Evolutionary conservation across 2,888 invertebrate species (phyloP), one percentile per base, ranked within the genome.

Genomic region (Dolomedes plantarius): DNA sequence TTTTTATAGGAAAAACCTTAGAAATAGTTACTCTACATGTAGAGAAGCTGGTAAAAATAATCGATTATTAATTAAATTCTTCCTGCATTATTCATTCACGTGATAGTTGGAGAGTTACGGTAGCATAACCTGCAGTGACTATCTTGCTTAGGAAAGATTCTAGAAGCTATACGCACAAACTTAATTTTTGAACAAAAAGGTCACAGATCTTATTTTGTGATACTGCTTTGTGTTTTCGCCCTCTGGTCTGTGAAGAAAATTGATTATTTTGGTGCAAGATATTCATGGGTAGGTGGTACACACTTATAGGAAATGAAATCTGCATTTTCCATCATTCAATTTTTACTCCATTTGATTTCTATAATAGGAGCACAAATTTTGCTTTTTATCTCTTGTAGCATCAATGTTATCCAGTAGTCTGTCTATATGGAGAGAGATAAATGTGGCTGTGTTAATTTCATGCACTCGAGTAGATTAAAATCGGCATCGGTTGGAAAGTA

Each of bases 111-210:
- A 36, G 36, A 11, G 6, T 46, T n/a, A 46, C 16, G 2, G 46
- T 46, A 46, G 46, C 16, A 16, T 46, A 46, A 46, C 5, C 11
- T 23, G 19, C 5, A 56, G 1, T 19, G 56, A 23, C 23, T 56
- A 23, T 5, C n/a, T 56, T 56, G 56, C 56, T 56, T 56, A 56
- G 1, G 19, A 16, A 56, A 56, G 23, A 23, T 56, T 16, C n/a
- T 56, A 56, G 56, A 56, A 23, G 19, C 36, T 56, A 56, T 56
- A 56, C 56, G 56, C 56, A 56, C 56, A 56, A 56, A 1, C 56
- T 56, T 56, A 11, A 56, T 16, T 23, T 56, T 56, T 56, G 56
- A 56, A 23, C 56, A 56, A 19, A 56, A 56, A 16, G 16, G 16
- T 46, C 16, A 46, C 41, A 16, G 2, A 46, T 46, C 11, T 46